Evolutionary conservation across 1,140 invertebrate genomes (phyloP), one percentile per base, ranked within the genome.

Genomic region (Uloborus diversus): DNA sequence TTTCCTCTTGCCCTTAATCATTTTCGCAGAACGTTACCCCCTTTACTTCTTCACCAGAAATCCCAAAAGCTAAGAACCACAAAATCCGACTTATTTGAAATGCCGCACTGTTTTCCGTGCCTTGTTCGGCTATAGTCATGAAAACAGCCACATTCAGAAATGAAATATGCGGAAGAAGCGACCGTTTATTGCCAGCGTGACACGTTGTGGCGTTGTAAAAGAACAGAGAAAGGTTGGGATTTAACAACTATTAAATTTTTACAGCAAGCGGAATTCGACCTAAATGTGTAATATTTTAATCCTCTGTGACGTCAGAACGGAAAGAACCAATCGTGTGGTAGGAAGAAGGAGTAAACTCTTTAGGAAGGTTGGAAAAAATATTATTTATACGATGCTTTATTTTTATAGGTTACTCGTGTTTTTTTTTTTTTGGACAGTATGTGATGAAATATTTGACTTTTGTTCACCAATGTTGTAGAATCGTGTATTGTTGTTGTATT

Each of bases 141-240:
- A 25, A 64, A 64, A 42, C 13, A 23, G 23, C 35, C 64, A 27
- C 28, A 66, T 51, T 51, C 51, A 51, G 51, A 66, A 49, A 66
- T 66, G 64, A 66, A 66, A 33, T 66, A 66, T 66, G 64, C 32
- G 47, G 47, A 27, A 37, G 23, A 66, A 66, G 51, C 42, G 23
- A 28, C 23, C 23, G 25, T 66, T 66, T 66, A 66, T 51, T 47
- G 35, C 64, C 23, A 1, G 5, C 51, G 64, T 13, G 64, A 66
- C 42, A 66, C 64, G 42, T 49, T 66, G 64, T 51, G 64, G 64
- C 51, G 64, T 51, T 66, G 64, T 66, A 66, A 66, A 66, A 66
- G 37, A 4, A 35, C 25, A 28, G 3, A 4, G 61, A 23, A 14
- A 37, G 61, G 14, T 14, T 11, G 35, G 42, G 30, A 33, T 47